Evolutionary conservation across 2,888 invertebrate species (phyloP).

Genomic region (Scrobipalpa costella): DNA sequence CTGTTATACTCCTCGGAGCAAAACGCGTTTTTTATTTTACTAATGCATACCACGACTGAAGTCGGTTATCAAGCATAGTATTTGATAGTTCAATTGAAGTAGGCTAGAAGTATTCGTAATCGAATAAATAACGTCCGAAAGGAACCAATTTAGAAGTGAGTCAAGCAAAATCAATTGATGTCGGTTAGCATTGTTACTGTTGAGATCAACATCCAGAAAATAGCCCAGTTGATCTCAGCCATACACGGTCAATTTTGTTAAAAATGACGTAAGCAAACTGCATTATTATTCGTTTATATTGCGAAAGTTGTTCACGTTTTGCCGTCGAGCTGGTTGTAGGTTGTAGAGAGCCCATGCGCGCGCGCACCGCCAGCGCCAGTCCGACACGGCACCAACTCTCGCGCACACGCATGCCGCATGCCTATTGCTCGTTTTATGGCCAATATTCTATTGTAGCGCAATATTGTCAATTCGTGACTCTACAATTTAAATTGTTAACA

Average conservation of each 20-base stretch:
- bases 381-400: slow-evolving; percentile 31
- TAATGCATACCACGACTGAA: too few species aligned
- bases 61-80: too few species aligned
- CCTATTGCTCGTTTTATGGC: neutral
- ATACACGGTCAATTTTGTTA: slow-evolving; percentile 36
- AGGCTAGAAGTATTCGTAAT: too few species aligned
- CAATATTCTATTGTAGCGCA: slow-evolving; percentile 6
- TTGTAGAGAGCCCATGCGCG: too few species aligned
- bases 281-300: slow-evolving; percentile 33
- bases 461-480: slow-evolving; percentile 16
- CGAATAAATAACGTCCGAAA: neutral
- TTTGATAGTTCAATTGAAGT: too few species aligned
- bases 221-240: slow-evolving; percentile 21
- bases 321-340: slow-evolving; percentile 6
- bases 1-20: too few species aligned
- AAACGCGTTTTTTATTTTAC: too few species aligned
- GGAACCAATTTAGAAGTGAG: neutral
- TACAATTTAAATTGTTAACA: slow-evolving; percentile 14
- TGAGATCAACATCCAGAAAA: neutral
- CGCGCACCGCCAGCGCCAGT: slow-evolving; percentile 35
- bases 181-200: neutral
- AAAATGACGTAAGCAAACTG: slow-evolving; percentile 39
- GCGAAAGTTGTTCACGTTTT: slow-evolving; percentile 35
- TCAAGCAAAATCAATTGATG: slow-evolving; percentile 17
- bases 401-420: slow-evolving; percentile 33